Evolutionary conservation across 2,888 invertebrate species (phyloP).

Genomic region (Idaea biselata): DNA sequence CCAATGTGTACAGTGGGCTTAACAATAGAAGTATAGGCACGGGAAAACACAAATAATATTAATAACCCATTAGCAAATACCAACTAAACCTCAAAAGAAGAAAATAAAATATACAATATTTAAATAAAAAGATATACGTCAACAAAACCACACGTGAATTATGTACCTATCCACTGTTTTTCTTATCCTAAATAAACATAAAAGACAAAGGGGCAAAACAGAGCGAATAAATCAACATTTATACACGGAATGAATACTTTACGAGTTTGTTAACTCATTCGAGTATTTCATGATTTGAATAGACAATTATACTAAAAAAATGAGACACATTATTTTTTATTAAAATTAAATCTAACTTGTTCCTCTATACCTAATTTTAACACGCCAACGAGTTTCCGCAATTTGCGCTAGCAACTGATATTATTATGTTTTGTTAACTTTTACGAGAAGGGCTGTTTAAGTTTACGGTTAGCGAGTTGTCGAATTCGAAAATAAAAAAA

Average conservation of each 20-base stretch:
- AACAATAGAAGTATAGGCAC: too few species aligned
- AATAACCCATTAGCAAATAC: neutral
- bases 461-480: neutral
- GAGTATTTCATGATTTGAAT: neutral
- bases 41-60: too few species aligned
- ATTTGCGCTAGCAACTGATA: too few species aligned
- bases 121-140: neutral
- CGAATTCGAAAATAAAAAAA: too few species aligned
- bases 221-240: slow-evolving; percentile 1
- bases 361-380: too few species aligned
- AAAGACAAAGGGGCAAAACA: neutral
- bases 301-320: neutral
- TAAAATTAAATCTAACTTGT: too few species aligned
- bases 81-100: neutral
- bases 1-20: too few species aligned
- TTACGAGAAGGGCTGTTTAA: too few species aligned
- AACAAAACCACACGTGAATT: neutral
- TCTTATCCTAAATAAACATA: slow-evolving; percentile 1
- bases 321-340: neutral
- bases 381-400: too few species aligned
- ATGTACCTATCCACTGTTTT: neutral
- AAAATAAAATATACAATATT: neutral
- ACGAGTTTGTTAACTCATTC: neutral
- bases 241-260: neutral
- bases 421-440: too few species aligned